Percentiles rank a stretch among this genome's conserved stretches.
Conservation (phyloP, 1,140 invertebrate species). For the Aphelenchoides besseyi region DNA sequence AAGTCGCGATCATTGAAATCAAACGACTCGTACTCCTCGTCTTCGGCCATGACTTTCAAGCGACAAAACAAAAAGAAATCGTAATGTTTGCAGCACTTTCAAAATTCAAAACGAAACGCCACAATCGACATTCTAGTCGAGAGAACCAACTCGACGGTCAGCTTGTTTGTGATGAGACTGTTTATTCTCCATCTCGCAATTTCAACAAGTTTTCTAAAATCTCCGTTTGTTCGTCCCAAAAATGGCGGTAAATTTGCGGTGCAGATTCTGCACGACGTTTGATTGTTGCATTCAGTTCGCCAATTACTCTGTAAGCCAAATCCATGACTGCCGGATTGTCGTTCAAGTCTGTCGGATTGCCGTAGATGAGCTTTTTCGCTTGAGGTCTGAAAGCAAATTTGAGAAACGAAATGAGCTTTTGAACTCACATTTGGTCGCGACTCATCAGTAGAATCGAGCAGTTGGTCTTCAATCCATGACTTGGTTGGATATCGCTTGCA, state of each 20-base stretch:
- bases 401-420: neutral
- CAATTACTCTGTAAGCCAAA: neutral
- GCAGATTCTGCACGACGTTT: neutral
- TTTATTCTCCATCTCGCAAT: neutral
- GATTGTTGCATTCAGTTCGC: neutral
- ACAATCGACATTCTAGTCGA: no score
- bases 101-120: no score
- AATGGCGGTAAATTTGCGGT: neutral
- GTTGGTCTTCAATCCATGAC: conserved; percentile 41
- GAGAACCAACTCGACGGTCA: no score
- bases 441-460: conserved; percentile 42
- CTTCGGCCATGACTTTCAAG: neutral
- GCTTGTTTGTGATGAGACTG: no score
- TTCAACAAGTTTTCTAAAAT: neutral
- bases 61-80: neutral
- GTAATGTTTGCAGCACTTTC: no score
- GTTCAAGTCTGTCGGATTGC: neutral
- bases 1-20: conserved; percentile 29
- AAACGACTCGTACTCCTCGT: conserved; percentile 25
- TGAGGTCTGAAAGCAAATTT: neutral
- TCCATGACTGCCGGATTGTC: neutral
- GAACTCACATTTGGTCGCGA: conserved; percentile 32
- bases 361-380: neutral
- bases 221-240: conserved; percentile 12
- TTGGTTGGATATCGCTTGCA: conserved; percentile 44